Evolutionary conservation across 37 sponge, comb jelly and placozoan species (phyloP).

Genomic region (Hexactinellida sp.): DNA sequence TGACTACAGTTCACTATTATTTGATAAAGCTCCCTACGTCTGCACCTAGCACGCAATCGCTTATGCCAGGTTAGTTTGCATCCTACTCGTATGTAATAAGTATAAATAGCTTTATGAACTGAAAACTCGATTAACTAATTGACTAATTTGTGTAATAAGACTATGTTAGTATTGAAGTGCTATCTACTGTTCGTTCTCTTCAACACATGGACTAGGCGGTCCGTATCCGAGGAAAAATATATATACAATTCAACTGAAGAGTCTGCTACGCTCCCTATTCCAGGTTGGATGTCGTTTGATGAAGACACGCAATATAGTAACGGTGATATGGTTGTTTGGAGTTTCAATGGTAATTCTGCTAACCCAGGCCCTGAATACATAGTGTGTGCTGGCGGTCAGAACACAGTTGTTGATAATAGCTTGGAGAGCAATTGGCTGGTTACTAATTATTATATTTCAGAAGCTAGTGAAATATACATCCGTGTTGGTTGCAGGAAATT

Average conservation of each 20-base stretch:
- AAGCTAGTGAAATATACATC: not conserved
- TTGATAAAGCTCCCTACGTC: too few relatives aligned
- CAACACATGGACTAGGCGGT: not conserved
- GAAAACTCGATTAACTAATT: too few relatives aligned
- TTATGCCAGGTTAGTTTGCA: too few relatives aligned
- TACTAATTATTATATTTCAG: not conserved
- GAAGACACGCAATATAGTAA: not conserved
- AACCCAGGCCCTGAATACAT: not conserved
- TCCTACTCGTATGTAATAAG: too few relatives aligned
- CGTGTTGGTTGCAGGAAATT: not conserved
- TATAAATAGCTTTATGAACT: too few relatives aligned
- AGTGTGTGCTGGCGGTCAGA: not conserved
- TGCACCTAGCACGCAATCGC: too few relatives aligned
- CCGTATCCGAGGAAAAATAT: not conserved
- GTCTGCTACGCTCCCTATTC: not conserved
- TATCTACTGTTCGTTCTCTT: not conserved
- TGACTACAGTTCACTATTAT: too few relatives aligned
- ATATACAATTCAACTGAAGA: not conserved
- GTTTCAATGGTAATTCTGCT: not conserved
- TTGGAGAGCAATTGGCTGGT: not conserved
- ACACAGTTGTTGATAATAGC: not conserved
- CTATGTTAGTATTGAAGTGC: not conserved
- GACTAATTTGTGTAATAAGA: too few relatives aligned
- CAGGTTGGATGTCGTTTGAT: not conserved
- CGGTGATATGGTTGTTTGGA: not conserved